A percentile compares a stretch with the other conserved stretches of the same genome.
These are phyloP conservation scores for Cyanoderma ruficeps DNA, from an alignment of 2,113 vertebrate genomes.

Conservation along the genomic window DNA sequence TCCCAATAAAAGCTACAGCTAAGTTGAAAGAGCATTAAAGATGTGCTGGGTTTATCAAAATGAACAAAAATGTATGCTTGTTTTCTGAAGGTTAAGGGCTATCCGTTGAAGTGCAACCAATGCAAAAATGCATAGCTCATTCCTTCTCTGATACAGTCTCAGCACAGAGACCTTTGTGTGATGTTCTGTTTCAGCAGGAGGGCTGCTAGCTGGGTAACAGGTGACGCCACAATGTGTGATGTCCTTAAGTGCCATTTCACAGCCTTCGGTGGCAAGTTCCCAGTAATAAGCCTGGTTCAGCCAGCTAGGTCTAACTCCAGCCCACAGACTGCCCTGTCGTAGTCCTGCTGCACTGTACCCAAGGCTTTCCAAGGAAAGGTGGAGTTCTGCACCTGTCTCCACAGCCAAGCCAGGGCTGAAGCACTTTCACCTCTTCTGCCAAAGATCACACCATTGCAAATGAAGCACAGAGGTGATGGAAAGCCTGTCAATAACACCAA, in stretches of 20 bases:
- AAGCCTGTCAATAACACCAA: neutral
- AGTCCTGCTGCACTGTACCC: neutral
- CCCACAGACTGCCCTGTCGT: neutral
- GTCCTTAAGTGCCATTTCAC: neutral
- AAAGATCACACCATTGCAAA: neutral
- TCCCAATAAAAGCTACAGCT: neutral
- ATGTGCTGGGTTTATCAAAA: neutral
- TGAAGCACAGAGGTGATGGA: neutral
- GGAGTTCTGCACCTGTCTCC: neutral
- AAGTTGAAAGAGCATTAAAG: neutral
- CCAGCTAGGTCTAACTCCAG: neutral
- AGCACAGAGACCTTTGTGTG: neutral
- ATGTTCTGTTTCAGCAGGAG: neutral
- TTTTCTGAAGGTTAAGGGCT: neutral
- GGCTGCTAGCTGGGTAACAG: neutral
- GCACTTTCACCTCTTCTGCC: neutral
- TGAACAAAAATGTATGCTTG: neutral
- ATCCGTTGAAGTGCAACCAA: neutral
- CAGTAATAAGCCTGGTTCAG: neutral
- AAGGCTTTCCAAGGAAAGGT: neutral
- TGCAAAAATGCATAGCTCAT: neutral
- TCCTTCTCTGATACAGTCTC: neutral
- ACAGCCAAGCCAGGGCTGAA: neutral
- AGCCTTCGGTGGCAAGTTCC: neutral
- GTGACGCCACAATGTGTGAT: fast-evolving